These are phyloP conservation scores for Bos indicus DNA, from an alignment of 2,113 vertebrate species.

Conservation along the genomic window DNA sequence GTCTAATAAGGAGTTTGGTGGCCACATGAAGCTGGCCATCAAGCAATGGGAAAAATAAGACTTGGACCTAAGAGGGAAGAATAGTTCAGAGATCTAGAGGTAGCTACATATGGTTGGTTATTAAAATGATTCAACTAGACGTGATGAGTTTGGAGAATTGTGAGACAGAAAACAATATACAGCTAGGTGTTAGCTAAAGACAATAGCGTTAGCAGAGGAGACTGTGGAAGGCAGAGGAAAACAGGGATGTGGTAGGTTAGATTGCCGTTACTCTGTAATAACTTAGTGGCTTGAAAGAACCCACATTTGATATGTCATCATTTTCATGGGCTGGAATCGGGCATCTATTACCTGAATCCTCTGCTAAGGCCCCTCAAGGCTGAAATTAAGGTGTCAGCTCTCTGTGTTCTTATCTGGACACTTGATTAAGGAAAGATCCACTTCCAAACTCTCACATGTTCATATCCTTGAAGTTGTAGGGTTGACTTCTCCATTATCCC, in stretches of 20 bases:
- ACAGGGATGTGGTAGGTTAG: too few species aligned
- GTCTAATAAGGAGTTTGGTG: background rate
- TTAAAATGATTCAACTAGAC: background rate
- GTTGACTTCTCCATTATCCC: background rate
- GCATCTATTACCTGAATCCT: background rate
- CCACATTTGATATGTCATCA: background rate
- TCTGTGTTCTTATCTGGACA: background rate
- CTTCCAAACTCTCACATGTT: background rate
- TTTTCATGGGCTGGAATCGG: background rate
- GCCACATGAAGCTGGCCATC: background rate
- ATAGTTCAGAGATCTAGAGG: background rate
- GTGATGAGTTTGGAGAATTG: background rate
- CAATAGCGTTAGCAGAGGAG: background rate
- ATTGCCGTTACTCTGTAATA: background rate
- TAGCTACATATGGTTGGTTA: background rate
- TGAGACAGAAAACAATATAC: background rate
- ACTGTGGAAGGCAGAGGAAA: background rate
- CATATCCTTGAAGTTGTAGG: background rate
- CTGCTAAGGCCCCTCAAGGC: background rate
- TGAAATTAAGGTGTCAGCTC: background rate
- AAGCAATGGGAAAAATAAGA: background rate
- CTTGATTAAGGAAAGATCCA: background rate
- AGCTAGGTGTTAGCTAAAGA: background rate
- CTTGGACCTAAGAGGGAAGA: background rate
- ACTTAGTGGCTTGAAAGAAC: background rate